Evolutionary conservation across 2,113 vertebrate species (phyloP), one percentile per base, ranked within the genome.

Genomic region (Eleginops maclovinus): DNA sequence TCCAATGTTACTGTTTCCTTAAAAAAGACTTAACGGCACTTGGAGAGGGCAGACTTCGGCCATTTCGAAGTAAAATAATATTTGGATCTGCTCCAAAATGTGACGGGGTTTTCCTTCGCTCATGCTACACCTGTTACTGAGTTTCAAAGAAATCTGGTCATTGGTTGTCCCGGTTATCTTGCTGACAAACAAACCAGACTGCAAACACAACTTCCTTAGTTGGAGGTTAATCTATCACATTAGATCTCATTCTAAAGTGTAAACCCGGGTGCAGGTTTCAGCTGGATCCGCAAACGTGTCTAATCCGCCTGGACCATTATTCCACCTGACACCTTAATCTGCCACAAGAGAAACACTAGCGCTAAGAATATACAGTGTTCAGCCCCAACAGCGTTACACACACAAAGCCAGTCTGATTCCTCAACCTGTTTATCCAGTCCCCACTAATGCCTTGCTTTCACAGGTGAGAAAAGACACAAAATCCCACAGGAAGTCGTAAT

Each of bases 281-380:
- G 43, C 43, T 60, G 66, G 24, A 77, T 69, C 61, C 68, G 69
- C 28, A 1, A 79, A 56, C 36, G 16, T 17, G 36, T 71, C 54
- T 89, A 86, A 88, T 91, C 82, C 43, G 9, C 83, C 83, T 75
- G 79, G 75, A 85, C 75, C 64, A 87, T 91, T 91, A 90, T 88
- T 91, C 85, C 66, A 78, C 63, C 76, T 87, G 92, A 92, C 91
- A 91, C 76, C 76, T 90, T 91, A 92, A 93, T 93, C 92, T 90
- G 70, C 73, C 74, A 58, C 81, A 79, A 85, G 65, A 78, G 82
- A 88, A 91, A 89, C 84, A 89, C 43, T 36, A 78, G 72, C 8
- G 65, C 88, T 87, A 88, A 91, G 83, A 91, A 91, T 86, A 88
- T 71, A 84, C 68, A 77, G 76, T 60, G 72, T 75, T 88, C 70